A percentile compares a stretch with the other conserved stretches of the same genome.
Evolutionary conservation across 2,797 vertebrate species (phyloP).

Genomic region (Buphagus erythrorhynchus): DNA sequence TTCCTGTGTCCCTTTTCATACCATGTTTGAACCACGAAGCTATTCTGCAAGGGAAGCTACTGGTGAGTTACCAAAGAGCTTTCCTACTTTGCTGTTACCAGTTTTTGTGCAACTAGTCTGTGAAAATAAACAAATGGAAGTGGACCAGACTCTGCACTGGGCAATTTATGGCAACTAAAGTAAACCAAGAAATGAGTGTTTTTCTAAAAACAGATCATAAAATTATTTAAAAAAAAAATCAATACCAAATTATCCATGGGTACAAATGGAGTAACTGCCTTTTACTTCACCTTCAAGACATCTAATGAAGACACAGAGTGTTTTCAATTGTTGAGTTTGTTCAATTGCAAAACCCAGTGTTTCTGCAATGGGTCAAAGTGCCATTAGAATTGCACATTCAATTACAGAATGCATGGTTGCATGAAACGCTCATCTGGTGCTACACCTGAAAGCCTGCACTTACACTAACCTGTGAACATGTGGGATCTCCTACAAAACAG

Average conservation of each 20-base stretch:
- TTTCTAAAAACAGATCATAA: not conserved
- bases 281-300: constrained; percentile 14
- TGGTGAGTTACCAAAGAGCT: constrained; percentile 2
- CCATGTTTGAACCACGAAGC: constrained; percentile 48
- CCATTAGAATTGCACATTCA: constrained; percentile 50
- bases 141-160: constrained; percentile 44
- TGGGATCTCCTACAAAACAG: not conserved
- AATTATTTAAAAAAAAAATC: not conserved
- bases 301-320: constrained; percentile 12
- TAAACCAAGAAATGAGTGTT: constrained; percentile 15
- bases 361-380: constrained; percentile 54
- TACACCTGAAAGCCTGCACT: not conserved
- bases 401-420: not conserved
- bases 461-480: not conserved
- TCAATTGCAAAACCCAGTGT: constrained; percentile 46
- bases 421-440: not conserved
- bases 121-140: constrained; percentile 2
- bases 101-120: constrained; percentile 32
- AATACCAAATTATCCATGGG: not conserved
- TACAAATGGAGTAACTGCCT: constrained; percentile 10
- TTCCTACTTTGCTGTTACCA: constrained; percentile 1
- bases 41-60: constrained; percentile 44
- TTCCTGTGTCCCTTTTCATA: constrained; percentile 13
- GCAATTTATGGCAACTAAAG: constrained; percentile 18
- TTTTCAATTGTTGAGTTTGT: not conserved